A percentile compares a stretch with the other conserved stretches of the same genome.
These are phyloP conservation scores for Eilema griseolum DNA, from an alignment of 2,888 invertebrate species.

Conservation along the genomic window DNA sequence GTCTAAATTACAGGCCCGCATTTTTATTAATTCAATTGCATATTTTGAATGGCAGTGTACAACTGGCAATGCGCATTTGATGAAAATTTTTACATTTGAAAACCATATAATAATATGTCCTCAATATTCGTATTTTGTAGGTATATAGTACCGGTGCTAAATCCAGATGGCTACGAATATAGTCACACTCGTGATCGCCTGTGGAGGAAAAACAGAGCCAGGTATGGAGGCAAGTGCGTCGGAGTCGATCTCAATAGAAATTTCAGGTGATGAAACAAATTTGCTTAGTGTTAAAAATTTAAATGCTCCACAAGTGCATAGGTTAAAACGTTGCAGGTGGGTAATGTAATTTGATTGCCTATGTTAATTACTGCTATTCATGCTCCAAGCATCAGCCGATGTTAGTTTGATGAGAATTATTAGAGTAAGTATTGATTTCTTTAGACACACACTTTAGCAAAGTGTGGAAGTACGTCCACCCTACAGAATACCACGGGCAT, in stretches of 20 bases:
- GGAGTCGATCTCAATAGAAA: slow-evolving; percentile 95
- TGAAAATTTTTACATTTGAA: background rate
- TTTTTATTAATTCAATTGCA: background rate
- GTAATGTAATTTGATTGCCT: too few relatives aligned
- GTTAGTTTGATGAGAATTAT: too few relatives aligned
- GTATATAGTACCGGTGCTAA: slow-evolving; percentile 91
- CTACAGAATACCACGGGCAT: too few relatives aligned
- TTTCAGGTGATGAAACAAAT: slow-evolving; percentile 90
- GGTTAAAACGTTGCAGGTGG: too few relatives aligned
- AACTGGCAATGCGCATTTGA: background rate
- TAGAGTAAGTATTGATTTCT: too few relatives aligned
- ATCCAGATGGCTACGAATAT: slow-evolving; percentile 97
- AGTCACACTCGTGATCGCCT: slow-evolving; percentile 93
- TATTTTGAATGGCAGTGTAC: background rate
- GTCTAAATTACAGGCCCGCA: too few relatives aligned
- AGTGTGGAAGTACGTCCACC: too few relatives aligned
- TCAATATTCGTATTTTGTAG: slow-evolving; percentile 55
- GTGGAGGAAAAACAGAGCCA: slow-evolving; percentile 93
- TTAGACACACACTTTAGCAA: too few relatives aligned
- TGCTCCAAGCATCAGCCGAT: too few relatives aligned
- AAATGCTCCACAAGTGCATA: too few relatives aligned
- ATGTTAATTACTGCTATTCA: background rate
- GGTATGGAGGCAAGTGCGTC: slow-evolving; percentile 88
- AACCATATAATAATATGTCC: background rate
- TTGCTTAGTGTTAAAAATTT: too few relatives aligned